Base-by-base conservation (phyloP, 2,888 invertebrate genomes). In the Troilus luridus region DNA sequence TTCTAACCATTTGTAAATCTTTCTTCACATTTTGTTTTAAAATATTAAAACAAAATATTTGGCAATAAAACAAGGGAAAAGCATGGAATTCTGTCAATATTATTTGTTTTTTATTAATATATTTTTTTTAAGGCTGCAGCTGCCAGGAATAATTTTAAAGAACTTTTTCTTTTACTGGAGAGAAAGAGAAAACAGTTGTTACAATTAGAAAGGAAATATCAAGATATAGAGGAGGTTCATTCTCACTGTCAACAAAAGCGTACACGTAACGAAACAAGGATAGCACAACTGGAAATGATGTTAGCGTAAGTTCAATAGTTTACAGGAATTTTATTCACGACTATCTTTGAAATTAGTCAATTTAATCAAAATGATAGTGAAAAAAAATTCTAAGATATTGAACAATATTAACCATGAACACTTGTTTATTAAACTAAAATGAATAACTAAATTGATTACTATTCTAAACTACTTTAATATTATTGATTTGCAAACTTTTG, bases 171-270 rank as follows among this genome's bases (percentile, higher is more conserved):
- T 54, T 62, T 89, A 24, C 54, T 89, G 19, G 89, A 89, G n/a
- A 27, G 89, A 10, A 89, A 89, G 67, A 89, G 89, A 89, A 59
- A 41, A 62, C 62, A 60, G 8, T 24, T 89, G 67, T 56, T 89
- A 21, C 64, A 72, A 62, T 41, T 89, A 62, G 89, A 89, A 58
- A 64, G 67, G n/a, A 89, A 89, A 58, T 59, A 62, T 60, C 64
- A 89, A 41, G 89, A 89, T n/a, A 56, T 89, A 24, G 89, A 89
- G 62, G 89, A 67, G 54, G 58, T 89, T 62, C 89, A 89, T 54
- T 89, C 89, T 24, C 62, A 89, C n/a, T 89, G 89, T 56, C 56
- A 41, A 19, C 67, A 89, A 19, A 89, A 72, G 24, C 64, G 89
- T 67, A 56, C 67, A 56, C 59, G 89, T 21, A 89, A 89, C 21